Evolutionary conservation across 2,113 vertebrate species (phyloP).

Genomic region (Taurulus bubalis): DNA sequence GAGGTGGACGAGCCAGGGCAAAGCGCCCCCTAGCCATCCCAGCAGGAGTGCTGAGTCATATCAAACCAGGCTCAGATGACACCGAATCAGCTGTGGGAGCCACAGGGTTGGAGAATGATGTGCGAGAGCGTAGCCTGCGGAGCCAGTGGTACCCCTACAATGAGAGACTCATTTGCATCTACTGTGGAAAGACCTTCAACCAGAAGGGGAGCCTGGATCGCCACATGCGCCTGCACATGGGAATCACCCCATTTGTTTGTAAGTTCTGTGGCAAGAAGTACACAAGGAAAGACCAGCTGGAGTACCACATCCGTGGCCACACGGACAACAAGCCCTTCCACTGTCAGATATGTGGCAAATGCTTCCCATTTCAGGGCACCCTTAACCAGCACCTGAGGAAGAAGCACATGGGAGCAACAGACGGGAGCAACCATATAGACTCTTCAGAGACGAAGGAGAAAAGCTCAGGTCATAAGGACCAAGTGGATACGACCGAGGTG

Average conservation of each 20-base stretch:
- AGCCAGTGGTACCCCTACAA: conserved; percentile 97
- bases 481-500: conserved; percentile 88
- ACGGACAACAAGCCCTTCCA: conserved; percentile 99
- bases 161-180: conserved; percentile 96
- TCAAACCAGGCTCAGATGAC: conserved; percentile 75
- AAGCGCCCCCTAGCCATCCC: conserved; percentile 86
- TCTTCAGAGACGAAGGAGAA: conserved; percentile 91
- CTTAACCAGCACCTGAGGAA: conserved; percentile 99
- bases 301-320: conserved; percentile 98
- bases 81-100: conserved; percentile 75
- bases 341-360: conserved; percentile 98
- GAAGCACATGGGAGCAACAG: conserved; percentile 93
- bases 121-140: conserved; percentile 89
- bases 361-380: conserved; percentile 99
- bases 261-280: conserved; percentile 99
- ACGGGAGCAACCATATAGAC: conserved; percentile 87
- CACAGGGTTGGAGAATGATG: conserved; percentile 87
- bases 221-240: conserved; percentile 99
- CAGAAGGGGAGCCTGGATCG: conserved; percentile 99
- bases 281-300: conserved; percentile 97
- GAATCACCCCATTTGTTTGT: conserved; percentile 98
- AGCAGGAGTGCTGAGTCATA: conserved; percentile 70
- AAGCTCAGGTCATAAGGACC: conserved; percentile 88
- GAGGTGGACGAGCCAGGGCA: conserved; percentile 90
- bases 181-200: conserved; percentile 99